phyloP scores from a whole-genome alignment of 2,888 invertebrate species.

The Lypha dubia region DNA sequence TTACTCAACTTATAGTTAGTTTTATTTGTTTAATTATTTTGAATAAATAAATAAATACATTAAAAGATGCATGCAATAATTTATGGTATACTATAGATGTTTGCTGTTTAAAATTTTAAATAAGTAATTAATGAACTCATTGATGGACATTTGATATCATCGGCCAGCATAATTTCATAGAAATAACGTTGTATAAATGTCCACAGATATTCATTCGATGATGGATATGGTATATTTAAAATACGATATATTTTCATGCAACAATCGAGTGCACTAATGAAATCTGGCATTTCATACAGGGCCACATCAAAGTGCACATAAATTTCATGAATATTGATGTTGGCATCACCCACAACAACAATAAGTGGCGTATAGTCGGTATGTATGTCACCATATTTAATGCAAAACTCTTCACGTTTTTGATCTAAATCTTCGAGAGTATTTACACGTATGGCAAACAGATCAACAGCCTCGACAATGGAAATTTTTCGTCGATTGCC shows the following conservation, averaged over 20 bases:
- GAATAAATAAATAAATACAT: neutral
- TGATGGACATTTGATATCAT: slow-evolving; percentile 69
- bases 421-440: slow-evolving; percentile 69
- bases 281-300: slow-evolving; percentile 73
- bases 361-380: slow-evolving; percentile 68
- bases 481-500: slow-evolving; percentile 70
- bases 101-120: slow-evolving; percentile 55
- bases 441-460: slow-evolving; percentile 71
- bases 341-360: slow-evolving; percentile 71
- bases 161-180: slow-evolving; percentile 68
- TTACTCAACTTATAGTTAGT: no score
- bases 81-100: neutral
- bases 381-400: slow-evolving; percentile 69
- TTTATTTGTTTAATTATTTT: slow-evolving; percentile 5
- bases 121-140: slow-evolving; percentile 69
- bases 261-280: slow-evolving; percentile 70
- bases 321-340: slow-evolving; percentile 71
- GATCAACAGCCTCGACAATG: slow-evolving; percentile 71
- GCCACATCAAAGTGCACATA: slow-evolving; percentile 72
- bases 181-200: slow-evolving; percentile 73
- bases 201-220: slow-evolving; percentile 71
- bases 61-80: neutral
- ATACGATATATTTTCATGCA: slow-evolving; percentile 73
- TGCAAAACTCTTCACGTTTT: slow-evolving; percentile 66
- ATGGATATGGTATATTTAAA: slow-evolving; percentile 70